Percentiles rank a stretch among this genome's conserved stretches.
Evolutionary conservation across 2,888 invertebrate species (phyloP).

Genomic region (Octonoba sinensis): DNA sequence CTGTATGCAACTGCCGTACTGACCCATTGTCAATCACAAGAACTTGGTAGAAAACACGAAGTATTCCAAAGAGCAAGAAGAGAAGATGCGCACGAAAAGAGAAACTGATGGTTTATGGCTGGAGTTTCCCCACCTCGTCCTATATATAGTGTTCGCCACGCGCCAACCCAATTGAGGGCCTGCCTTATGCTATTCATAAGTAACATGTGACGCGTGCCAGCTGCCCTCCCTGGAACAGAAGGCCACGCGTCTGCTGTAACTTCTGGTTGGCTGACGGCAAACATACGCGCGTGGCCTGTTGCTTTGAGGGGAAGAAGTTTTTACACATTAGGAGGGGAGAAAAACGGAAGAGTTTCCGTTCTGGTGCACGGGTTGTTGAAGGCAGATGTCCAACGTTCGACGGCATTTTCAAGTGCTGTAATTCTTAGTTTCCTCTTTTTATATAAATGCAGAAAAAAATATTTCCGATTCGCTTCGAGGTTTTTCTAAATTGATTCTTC

Average conservation of each 20-base stretch:
- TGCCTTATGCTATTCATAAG: conserved; percentile 42
- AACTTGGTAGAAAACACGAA: background rate
- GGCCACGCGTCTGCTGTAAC: conserved; percentile 49
- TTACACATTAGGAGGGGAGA: background rate
- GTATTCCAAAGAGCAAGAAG: conserved; percentile 28
- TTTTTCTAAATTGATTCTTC: too few species aligned
- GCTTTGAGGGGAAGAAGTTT: background rate
- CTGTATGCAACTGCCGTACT: conserved; percentile 58
- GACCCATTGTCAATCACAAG: conserved; percentile 36
- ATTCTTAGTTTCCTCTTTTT: too few species aligned
- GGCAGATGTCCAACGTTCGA: conserved; percentile 29
- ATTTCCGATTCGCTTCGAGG: too few species aligned
- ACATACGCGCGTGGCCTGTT: conserved; percentile 61
- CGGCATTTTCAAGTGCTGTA: too few species aligned
- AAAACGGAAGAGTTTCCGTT: conserved; percentile 27
- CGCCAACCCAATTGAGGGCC: conserved; percentile 23
- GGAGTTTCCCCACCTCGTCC: background rate
- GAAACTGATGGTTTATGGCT: conserved; percentile 23
- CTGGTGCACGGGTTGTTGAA: conserved; percentile 2
- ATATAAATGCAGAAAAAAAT: too few species aligned
- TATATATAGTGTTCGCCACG: conserved; percentile 50
- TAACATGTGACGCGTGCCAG: conserved; percentile 62
- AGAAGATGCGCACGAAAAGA: conserved; percentile 1
- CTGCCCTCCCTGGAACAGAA: conserved; percentile 40
- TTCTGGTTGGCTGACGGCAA: conserved; percentile 51